Evolutionary conservation across 2,113 vertebrate genomes (phyloP), one percentile per base, ranked within the genome.

Genomic region (Henicopernis longicauda): DNA sequence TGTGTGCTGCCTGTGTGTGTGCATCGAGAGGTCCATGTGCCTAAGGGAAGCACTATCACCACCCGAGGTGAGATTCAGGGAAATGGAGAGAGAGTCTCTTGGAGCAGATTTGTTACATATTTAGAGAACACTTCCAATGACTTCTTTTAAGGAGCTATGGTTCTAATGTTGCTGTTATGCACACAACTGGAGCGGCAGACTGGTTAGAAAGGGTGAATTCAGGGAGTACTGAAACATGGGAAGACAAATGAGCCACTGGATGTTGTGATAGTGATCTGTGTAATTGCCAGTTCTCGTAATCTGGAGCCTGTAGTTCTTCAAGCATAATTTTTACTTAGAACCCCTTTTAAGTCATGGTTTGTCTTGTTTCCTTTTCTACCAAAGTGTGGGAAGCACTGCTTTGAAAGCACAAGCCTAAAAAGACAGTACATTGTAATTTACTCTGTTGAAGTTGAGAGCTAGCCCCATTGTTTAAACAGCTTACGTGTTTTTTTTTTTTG

Each of bases 1-100:
- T 3, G 31, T 3, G 7, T 18, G 47, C 59, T 40, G 76, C 22
- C 29, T 26, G 16, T 23, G 21, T 40, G 36, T 11, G 16, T 16
- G 6, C 32, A 4, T 4, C 3, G 8, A 21, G 49, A 16, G 16
- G 34, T 26, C 25, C 2, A 2, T 0, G 2, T 6, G 21, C 13
- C 1, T 18, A 34, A 36, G 21, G 70, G n/a, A 66, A 57, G n/a
- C 17, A 6, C 9, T 16, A 13, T 18, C 9, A 6, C 2, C 3
- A 34, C 36, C n/a, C 17, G 26, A 50, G 50, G 36, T 21, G n/a
- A 21, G 50, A 58, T 31, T 45, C 3, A 3, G 36, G 26, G 31
- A 73, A 42, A 26, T 0, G 4, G 5, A 52, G 67, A 61, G 29
- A 50, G 61, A 6, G 27, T 36, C 17, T 21, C 40, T 44, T 54